Conservation (phyloP, 1,140 invertebrate genomes). For the Heliconius hewitsoni region DNA sequence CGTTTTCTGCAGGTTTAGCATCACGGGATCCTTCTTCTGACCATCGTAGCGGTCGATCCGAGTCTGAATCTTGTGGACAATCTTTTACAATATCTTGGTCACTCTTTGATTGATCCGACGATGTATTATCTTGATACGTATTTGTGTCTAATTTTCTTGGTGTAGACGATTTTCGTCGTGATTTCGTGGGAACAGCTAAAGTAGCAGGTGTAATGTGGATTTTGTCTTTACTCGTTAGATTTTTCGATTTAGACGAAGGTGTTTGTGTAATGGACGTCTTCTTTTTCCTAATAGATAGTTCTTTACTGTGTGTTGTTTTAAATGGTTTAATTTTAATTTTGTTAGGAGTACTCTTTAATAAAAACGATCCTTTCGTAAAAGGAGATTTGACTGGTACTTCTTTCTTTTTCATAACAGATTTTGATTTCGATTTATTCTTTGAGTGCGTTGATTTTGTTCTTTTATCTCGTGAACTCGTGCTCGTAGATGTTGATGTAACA, state of each 20-base stretch:
- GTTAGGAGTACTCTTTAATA: conserved; percentile 41
- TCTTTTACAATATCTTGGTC: conserved; percentile 37
- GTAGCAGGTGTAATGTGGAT: conserved; percentile 35
- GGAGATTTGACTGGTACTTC: conserved; percentile 48
- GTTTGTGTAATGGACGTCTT: conserved; percentile 30
- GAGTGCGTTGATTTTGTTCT: conserved; percentile 39
- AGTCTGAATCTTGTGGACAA: conserved; percentile 55
- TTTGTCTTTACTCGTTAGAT: conserved; percentile 53
- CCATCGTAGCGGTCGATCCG: conserved; percentile 56
- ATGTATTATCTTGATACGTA: conserved; percentile 59
- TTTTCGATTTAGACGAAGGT: conserved; percentile 37
- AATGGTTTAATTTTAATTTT: conserved; percentile 70
- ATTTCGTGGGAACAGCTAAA: conserved; percentile 58
- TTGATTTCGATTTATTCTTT: conserved; percentile 33
- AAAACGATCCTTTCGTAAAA: conserved; percentile 50
- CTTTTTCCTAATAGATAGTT: conserved; percentile 44
- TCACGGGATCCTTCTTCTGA: conserved; percentile 70
- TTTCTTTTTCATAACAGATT: conserved; percentile 47
- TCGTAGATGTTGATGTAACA: conserved; percentile 46
- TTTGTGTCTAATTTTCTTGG: conserved; percentile 71
- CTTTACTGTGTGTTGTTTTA: conserved; percentile 59
- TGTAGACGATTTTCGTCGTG: conserved; percentile 71
- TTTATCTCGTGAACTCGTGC: conserved; percentile 41
- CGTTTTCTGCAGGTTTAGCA: conserved; percentile 34
- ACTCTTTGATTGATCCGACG: conserved; percentile 46